Percentiles rank a stretch among this genome's conserved stretches.
These are phyloP conservation scores for Anarsia innoxiella DNA, from an alignment of 2,888 invertebrate species.

Conservation along the genomic window DNA sequence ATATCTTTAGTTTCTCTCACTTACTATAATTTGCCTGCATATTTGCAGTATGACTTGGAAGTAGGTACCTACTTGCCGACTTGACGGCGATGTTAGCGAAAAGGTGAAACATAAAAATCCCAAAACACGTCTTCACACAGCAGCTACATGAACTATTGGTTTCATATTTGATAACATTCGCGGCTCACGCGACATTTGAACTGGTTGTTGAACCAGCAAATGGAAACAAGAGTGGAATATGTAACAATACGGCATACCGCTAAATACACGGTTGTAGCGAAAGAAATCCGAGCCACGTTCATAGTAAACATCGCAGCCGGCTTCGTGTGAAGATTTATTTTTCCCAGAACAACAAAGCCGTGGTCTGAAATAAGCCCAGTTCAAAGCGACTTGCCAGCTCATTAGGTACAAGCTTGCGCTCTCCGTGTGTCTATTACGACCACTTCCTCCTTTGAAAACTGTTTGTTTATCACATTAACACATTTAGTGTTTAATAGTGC, in stretches of 20 bases:
- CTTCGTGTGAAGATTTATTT: conserved; percentile 53
- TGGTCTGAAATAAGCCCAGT: conserved; percentile 51
- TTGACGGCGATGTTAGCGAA: no score
- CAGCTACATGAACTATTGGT: not conserved
- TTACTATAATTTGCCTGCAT: no score
- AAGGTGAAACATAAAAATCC: no score
- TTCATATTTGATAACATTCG: conserved; percentile 13
- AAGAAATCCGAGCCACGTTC: conserved; percentile 41
- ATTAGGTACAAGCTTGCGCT: conserved; percentile 40
- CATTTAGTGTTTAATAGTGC: conserved; percentile 4
- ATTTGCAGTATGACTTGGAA: no score
- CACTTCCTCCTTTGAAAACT: conserved; percentile 27
- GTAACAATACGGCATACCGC: conserved; percentile 30
- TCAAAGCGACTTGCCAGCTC: conserved; percentile 53
- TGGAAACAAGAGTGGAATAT: conserved; percentile 20
- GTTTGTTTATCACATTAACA: conserved; percentile 1
- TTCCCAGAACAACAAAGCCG: conserved; percentile 61
- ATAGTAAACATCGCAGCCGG: conserved; percentile 48
- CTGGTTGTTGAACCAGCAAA: conserved; percentile 10
- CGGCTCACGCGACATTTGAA: conserved; percentile 11
- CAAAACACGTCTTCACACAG: conserved; percentile 3
- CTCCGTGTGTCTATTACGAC: conserved; percentile 33
- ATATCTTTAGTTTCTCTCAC: no score
- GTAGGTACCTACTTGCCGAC: no score
- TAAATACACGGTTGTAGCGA: conserved; percentile 33